Base-by-base conservation (phyloP, 2,113 vertebrate genomes). In the Acanthisitta chloris region DNA sequence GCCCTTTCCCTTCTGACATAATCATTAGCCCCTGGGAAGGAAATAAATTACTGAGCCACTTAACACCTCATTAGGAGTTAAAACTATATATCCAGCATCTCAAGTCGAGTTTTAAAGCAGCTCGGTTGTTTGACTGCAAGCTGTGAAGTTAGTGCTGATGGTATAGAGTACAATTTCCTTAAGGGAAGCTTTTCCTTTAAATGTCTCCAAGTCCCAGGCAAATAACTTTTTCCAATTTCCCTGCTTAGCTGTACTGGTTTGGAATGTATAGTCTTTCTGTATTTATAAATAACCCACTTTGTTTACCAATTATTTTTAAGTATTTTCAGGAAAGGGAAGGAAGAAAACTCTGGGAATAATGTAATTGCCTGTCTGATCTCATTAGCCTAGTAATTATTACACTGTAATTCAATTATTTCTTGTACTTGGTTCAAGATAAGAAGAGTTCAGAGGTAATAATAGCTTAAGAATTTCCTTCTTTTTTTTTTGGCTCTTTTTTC, bases 261-360 rank as follows among this genome's bases (percentile, higher is more conserved):
- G 67, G 23, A 24, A 42, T 71, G 29, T 78, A 55, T 67, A 71
- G 31, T 28, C 54, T 79, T 8, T 14, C 80, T 57, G 58, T 73
- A 34, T 59, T 91, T 96, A 90, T 94, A 94, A 90, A 95, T 93
- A 96, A 43, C 36, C 9, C 61, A 45, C 23, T 94, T 81, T 91
- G 48, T 95, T 95, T 96, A 87, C 58, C 70, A 52, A 84, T 82
- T 95, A 71, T 79, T 94, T 94, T 73, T 52, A 89, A 90, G 65
- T 84, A 78, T 72, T 94, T 94, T 96, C 85, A 97, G 85, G 77
- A 96, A 95, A 82, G 58, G 58, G 82, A 91, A 94, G 65, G 85
- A 85, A 67, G 57, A 86, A 90, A 84, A 90, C 49, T 79, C 81
- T 61, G 89, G 38, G 61, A 86, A 74, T 79, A 72, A 10, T 76